Evolutionary conservation across 2,797 vertebrate genomes (phyloP).

Genomic region (Graptemys geographica): DNA sequence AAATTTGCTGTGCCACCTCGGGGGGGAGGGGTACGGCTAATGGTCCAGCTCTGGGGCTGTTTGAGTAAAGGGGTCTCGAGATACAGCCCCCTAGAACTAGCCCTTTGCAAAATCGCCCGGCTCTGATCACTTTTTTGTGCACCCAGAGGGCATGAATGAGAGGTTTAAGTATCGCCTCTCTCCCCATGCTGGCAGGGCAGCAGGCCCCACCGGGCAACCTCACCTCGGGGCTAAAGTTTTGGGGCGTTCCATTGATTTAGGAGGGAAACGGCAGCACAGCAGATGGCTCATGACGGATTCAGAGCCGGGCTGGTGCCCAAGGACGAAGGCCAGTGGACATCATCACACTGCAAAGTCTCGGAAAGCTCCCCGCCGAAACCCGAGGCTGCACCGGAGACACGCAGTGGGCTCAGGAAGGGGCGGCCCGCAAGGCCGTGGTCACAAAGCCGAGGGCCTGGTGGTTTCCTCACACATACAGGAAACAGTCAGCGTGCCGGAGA

Average conservation of each 20-base stretch:
- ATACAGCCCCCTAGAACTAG: neutral
- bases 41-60: neutral
- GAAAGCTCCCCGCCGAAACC: neutral
- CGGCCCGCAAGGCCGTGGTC: too few relatives aligned
- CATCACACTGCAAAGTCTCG: too few relatives aligned
- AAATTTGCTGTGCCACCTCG: neutral
- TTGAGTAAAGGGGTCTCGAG: neutral
- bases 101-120: neutral
- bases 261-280: neutral
- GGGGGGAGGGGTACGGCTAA: neutral
- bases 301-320: too few relatives aligned
- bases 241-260: neutral
- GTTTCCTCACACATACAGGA: neutral
- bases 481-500: neutral
- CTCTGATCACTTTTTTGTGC: neutral
- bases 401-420: neutral
- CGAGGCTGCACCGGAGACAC: too few relatives aligned
- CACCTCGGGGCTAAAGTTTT: neutral
- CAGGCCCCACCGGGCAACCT: neutral
- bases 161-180: neutral
- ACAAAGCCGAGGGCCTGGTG: neutral
- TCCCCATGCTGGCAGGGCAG: neutral
- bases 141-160: neutral
- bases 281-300: neutral
- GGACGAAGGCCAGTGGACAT: accelerated